Evolutionary conservation across 2,888 invertebrate species (phyloP), one percentile per base, ranked within the genome.

Genomic region (Trisateles emortualis): DNA sequence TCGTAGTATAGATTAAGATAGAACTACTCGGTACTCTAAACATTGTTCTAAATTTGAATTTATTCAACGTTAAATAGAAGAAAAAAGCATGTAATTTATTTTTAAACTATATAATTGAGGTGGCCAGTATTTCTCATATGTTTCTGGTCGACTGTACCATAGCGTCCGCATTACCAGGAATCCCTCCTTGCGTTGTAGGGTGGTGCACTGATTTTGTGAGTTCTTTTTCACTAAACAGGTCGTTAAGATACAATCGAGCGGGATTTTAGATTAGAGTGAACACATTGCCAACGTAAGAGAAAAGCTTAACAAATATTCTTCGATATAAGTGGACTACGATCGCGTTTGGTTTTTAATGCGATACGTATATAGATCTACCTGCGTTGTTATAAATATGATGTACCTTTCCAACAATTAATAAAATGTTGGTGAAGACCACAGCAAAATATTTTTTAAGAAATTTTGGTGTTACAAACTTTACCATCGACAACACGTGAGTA

Each of bases 171-270:
- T 54, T 79, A 74, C 79, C 66, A 60, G 51, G 78, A 79, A 80
- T 66, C 57, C 43, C 51, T 59, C 66, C 65, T 76, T 59, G 71
- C 63, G 83, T 65, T 63, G 68, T 58, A 76, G 78, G 67, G 65
- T 62, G 68, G 65, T 69, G 68, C 78, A 68, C 81, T 59, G 73
- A 73, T 79, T 82, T 76, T 73, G 76, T 70, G 78, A 70, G 75
- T 78, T 78, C 67, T 86, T 87, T 79, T 73, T 71, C 77, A 68
- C 87, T 87, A 87, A 90, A 84, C 78, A 81, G 77, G 78, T 76
- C 76, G 75, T 85, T 73, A 56, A 79, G 86, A 88, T 88, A 40
- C 24, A 78, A 88, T 87, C 82, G 50, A 33, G 36, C 51, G 48
- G 47, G 51, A 49, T 19, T 50, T 52, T 9, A 62, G 64, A 68